These are phyloP conservation scores for Sylvietta virens DNA, from an alignment of 2,113 vertebrate genomes.

Conservation along the genomic window DNA sequence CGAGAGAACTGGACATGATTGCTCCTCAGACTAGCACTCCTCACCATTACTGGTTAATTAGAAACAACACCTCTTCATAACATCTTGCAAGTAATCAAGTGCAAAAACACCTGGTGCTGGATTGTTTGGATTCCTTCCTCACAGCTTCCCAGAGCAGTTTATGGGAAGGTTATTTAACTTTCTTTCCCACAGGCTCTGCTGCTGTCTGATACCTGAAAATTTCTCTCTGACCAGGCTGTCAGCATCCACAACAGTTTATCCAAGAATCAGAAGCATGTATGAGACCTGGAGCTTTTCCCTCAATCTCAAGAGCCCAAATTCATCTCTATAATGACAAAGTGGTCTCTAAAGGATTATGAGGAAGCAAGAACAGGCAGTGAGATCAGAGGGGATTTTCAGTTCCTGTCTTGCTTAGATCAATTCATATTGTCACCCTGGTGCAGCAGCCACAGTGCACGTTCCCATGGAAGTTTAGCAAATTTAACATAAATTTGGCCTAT, in stretches of 20 bases:
- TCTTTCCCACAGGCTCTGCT: too few species aligned
- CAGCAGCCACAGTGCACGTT: neutral
- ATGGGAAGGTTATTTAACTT: too few species aligned
- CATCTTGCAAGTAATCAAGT: too few species aligned
- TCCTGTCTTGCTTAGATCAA: neutral
- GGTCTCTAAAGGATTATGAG: neutral
- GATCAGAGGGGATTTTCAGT: neutral
- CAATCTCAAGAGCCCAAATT: neutral
- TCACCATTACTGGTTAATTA: too few species aligned
- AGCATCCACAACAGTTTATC: neutral
- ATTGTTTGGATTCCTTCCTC: too few species aligned
- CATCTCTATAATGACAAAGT: neutral
- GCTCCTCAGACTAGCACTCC: too few species aligned
- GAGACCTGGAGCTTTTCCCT: neutral
- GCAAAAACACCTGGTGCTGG: too few species aligned
- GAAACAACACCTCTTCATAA: too few species aligned
- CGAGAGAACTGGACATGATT: too few species aligned
- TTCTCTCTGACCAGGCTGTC: too few species aligned
- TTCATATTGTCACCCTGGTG: neutral
- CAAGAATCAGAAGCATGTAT: rapidly evolving
- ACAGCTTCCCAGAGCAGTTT: too few species aligned
- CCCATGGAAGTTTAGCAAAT: neutral
- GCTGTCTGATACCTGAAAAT: too few species aligned
- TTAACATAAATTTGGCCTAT: neutral
- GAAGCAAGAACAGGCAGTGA: neutral